phyloP scores from a whole-genome alignment of 2,797 vertebrate genomes.

The Zonotrichia albicollis region DNA sequence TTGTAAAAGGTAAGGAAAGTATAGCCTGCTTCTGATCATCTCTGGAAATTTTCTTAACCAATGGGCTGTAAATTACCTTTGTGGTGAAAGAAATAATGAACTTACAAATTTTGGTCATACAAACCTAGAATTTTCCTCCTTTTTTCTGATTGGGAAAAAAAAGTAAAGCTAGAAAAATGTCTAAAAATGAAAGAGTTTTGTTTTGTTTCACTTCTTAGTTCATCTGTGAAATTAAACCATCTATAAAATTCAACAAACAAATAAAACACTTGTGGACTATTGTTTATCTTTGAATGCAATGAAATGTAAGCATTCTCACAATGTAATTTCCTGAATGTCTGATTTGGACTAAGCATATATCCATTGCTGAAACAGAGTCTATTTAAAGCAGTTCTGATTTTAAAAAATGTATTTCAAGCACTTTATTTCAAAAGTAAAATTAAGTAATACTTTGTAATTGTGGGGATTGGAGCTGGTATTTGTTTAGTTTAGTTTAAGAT shows the following conservation, averaged over 20 bases:
- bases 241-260: not conserved
- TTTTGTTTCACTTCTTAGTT: not conserved
- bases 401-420: not conserved
- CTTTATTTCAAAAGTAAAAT: not conserved
- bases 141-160: not conserved
- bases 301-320: not conserved
- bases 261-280: fast-evolving
- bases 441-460: not conserved
- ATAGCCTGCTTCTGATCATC: not conserved
- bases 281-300: not conserved
- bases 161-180: not conserved
- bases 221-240: not conserved
- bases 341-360: not conserved
- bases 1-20: not conserved
- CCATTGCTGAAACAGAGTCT: not conserved
- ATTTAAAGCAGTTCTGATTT: not conserved
- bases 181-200: not conserved
- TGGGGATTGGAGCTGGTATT: fast-evolving
- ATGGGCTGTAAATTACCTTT: not conserved
- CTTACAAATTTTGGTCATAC: not conserved
- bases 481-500: not conserved
- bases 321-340: not conserved
- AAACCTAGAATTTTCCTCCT: not conserved
- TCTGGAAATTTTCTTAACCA: not conserved
- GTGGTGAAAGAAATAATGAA: not conserved